Evolutionary conservation across 2,888 invertebrate species (phyloP), one percentile per base, ranked within the genome.

Genomic region (Sycophila texana): DNA sequence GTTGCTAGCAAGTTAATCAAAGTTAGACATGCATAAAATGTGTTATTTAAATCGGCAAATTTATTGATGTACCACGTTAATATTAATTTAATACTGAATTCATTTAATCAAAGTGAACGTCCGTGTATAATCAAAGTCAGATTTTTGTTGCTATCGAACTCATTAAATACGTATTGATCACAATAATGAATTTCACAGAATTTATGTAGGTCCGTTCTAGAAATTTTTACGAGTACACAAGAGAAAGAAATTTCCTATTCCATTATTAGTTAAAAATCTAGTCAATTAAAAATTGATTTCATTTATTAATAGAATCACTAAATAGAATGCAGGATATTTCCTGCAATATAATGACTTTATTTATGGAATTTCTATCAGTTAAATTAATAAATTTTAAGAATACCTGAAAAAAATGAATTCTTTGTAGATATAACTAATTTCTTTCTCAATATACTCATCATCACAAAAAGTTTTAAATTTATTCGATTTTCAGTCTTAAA

Each of bases 151-250:
- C 10, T 49, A 60, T 60, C 51, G 60, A 51, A 39, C 20, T 53
- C 22, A 39, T 60, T 60, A n/a, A 71, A 3, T 58, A 22, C 53
- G n/a, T n/a, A 26, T 49, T 26, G 22, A 73, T 12, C 10, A 10
- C 14, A 30, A 63, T 47, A 18, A 66, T 14, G 30, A 58, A 65
- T 49, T 66, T 49, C 51, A 20, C 4, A n/a, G 12, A 57, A 55
- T 58, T 67, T 47, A 26, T 3, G 26, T 70, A 75, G 74, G 74
- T 75, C 74, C 74, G 74, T 75, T 75, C 10, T n/a, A 68, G 53
- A n/a, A 47, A 51, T 63, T 68, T 55, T 26, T 18, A 57, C n/a
- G 5, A 39, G 47, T n/a, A 22, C 10, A 22, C 10, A 0, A 10
- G 10, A 39, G 39, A 39, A 39, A 39, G 39, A 10, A 39, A 39